Evolutionary conservation across 92 coral and sea anemone species (phyloP).

Genomic region (Pocillopora meandrina): DNA sequence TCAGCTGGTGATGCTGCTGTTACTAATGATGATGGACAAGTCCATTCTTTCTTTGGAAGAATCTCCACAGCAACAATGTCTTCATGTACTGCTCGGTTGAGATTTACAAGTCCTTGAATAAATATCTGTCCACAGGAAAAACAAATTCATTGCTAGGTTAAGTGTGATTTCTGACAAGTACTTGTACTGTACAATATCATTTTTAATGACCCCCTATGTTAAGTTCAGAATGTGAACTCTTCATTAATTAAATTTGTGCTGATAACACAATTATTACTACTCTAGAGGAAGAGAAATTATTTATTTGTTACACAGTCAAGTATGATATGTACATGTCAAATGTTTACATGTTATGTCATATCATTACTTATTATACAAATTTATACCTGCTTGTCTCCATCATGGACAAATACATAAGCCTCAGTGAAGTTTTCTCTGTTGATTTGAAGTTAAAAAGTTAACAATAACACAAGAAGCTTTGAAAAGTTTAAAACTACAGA

Average conservation of each 20-base stretch:
- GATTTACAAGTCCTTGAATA: constrained; percentile 84
- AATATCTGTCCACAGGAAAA: constrained; percentile 65
- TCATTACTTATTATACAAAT: background rate
- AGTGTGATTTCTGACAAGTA: too few species aligned
- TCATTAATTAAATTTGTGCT: too few species aligned
- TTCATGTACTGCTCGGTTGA: constrained; percentile 95
- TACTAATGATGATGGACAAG: constrained; percentile 86
- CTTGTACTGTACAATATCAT: too few species aligned
- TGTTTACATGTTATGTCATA: too few species aligned
- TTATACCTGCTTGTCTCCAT: constrained; percentile 84
- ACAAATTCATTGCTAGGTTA: too few species aligned
- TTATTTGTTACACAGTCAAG: too few species aligned
- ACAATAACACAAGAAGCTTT: background rate
- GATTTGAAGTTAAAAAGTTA: constrained; percentile 3
- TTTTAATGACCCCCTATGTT: too few species aligned
- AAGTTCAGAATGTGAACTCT: too few species aligned
- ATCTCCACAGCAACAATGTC: constrained; percentile 93
- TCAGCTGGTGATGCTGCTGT: constrained; percentile 58
- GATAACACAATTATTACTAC: too few species aligned
- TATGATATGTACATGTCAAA: too few species aligned
- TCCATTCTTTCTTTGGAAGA: constrained; percentile 83
- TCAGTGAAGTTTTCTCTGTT: constrained; percentile 93
- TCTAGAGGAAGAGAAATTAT: too few species aligned
- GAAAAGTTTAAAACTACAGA: too few species aligned
- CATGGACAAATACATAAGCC: constrained; percentile 77